phyloP scores from a whole-genome alignment of 2,113 vertebrate genomes.

The Ceratotherium simum region DNA sequence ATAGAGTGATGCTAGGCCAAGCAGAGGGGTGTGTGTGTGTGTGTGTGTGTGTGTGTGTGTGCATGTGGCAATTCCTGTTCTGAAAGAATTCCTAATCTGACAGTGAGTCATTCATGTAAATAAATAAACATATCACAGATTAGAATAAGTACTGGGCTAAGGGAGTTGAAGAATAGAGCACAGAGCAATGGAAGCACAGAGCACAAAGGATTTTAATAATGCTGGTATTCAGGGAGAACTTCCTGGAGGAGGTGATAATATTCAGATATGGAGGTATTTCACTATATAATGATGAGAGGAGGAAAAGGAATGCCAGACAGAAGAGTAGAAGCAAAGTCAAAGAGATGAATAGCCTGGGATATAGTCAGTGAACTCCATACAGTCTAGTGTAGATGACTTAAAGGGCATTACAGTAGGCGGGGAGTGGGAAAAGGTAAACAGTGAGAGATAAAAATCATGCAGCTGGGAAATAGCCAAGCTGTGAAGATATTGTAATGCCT shows the following conservation, averaged over 20 bases:
- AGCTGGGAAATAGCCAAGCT: background rate
- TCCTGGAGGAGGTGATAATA: background rate
- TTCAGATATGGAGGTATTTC: background rate
- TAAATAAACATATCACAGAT: background rate
- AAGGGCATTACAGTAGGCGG: accelerated
- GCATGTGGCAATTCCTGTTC: background rate
- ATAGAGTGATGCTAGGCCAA: background rate
- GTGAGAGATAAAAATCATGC: background rate
- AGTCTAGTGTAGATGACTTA: background rate
- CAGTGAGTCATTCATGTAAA: background rate
- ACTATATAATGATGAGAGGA: background rate
- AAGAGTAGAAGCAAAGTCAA: background rate
- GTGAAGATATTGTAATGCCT: accelerated
- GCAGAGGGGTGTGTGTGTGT: accelerated
- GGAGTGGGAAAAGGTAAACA: background rate
- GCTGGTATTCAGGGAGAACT: background rate
- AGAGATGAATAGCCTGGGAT: background rate
- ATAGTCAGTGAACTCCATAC: background rate
- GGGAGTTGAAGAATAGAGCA: background rate
- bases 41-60: no score
- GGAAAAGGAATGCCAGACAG: background rate
- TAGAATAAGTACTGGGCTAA: background rate
- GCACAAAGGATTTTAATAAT: background rate
- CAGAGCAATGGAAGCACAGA: background rate
- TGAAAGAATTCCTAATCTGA: background rate